Percentiles rank a stretch among this genome's conserved stretches.
phyloP scores from a whole-genome alignment of 1,140 invertebrate species.

The Thaumatotibia leucotreta region DNA sequence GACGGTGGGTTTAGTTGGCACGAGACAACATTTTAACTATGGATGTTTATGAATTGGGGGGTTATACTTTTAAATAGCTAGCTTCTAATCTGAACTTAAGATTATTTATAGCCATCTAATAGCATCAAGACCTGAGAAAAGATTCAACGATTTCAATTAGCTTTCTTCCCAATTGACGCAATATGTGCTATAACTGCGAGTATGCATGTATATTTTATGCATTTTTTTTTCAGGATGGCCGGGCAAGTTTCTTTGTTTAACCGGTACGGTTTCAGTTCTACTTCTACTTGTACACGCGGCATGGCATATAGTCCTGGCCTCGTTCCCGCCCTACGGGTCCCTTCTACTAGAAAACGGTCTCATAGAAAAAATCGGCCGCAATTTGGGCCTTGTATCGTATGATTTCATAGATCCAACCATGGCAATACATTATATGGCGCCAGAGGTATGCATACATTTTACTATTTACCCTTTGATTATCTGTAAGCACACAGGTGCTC shows the following conservation, averaged over 20 bases:
- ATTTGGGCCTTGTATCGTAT: slow-evolving; percentile 61
- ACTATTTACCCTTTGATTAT: no score
- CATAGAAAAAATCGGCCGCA: slow-evolving; percentile 50
- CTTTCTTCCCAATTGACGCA: no score
- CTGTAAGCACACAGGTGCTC: no score
- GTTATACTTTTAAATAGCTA: no score
- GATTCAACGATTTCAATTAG: no score
- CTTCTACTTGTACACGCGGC: slow-evolving; percentile 47
- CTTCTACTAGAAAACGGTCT: slow-evolving; percentile 44
- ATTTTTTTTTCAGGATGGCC: slow-evolving; percentile 45
- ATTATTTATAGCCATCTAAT: no score
- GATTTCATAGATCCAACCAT: slow-evolving; percentile 68
- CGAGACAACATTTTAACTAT: no score
- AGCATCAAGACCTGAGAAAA: no score
- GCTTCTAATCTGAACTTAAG: no score
- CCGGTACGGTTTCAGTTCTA: slow-evolving; percentile 43
- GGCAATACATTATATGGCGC: slow-evolving; percentile 80
- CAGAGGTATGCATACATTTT: slow-evolving; percentile 79
- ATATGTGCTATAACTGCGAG: no score
- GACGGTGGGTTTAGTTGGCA: no score
- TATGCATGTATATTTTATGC: slow-evolving; percentile 13
- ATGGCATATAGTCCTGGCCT: slow-evolving; percentile 55
- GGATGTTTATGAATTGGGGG: no score
- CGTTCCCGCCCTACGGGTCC: slow-evolving; percentile 46
- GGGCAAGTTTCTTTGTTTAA: slow-evolving; percentile 49